These are phyloP conservation scores for Nanorana parkeri DNA, from an alignment of 2,113 vertebrate species.

Conservation along the genomic window DNA sequence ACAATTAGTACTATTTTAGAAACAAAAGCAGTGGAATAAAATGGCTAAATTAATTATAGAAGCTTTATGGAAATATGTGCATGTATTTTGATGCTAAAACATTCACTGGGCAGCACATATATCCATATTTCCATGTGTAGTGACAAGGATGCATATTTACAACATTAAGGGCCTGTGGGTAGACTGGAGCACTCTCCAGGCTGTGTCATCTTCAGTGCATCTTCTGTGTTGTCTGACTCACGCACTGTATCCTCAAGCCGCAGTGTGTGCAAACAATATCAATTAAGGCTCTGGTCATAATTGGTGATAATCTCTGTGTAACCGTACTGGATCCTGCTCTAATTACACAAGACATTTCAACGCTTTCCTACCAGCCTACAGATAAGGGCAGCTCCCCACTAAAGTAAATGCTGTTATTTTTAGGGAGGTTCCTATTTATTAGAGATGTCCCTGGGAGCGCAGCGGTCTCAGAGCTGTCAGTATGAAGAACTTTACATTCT, in stretches of 20 bases:
- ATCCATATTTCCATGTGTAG: conserved; percentile 20
- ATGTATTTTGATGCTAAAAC: not conserved
- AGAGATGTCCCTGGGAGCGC: conserved; percentile 59
- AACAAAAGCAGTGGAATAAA: not conserved
- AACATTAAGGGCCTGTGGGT: conserved; percentile 9
- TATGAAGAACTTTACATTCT: conserved; percentile 59
- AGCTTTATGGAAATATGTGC: not conserved
- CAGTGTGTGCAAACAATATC: conserved; percentile 54
- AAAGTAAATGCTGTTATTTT: conserved; percentile 51
- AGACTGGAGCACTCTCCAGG: not conserved
- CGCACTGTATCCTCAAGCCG: conserved; percentile 36
- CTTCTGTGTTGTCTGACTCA: conserved; percentile 9
- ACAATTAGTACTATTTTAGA: not conserved
- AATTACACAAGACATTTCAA: conserved; percentile 54
- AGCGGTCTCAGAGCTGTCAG: conserved; percentile 62
- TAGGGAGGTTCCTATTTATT: conserved; percentile 62
- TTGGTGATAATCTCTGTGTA: conserved; percentile 58
- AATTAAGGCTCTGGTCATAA: conserved; percentile 58
- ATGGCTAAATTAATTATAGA: not conserved
- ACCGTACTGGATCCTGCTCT: conserved; percentile 45
- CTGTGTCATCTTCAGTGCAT: conserved; percentile 10
- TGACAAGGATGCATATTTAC: conserved; percentile 5
- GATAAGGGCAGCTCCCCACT: conserved; percentile 42
- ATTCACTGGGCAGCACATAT: not conserved
- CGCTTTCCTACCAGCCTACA: conserved; percentile 7